phyloP scores from a whole-genome alignment of 2,888 invertebrate species.

The Epistrophe grossulariae region DNA sequence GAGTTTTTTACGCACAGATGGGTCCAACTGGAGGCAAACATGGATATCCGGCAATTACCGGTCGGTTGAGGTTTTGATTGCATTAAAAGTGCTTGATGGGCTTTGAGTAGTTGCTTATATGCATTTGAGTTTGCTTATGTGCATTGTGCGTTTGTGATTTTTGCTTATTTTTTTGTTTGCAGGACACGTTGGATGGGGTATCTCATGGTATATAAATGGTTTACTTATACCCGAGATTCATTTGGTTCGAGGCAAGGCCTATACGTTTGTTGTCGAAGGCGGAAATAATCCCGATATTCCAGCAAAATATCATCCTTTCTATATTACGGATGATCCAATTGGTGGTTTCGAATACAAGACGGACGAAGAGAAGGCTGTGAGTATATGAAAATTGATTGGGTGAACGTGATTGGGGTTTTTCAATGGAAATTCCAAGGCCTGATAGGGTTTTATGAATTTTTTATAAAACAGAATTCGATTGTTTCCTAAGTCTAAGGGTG shows the following conservation, averaged over 20 bases:
- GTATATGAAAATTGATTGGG: conserved; percentile 59
- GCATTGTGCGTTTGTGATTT: conserved; percentile 47
- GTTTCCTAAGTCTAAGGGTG: too few relatives aligned
- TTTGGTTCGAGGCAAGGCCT: conserved; percentile 93
- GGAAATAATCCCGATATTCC: conserved; percentile 91
- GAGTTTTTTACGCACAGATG: conserved; percentile 96
- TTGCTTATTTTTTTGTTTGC: conserved; percentile 63
- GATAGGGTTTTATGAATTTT: too few relatives aligned
- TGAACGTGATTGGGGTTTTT: neutral
- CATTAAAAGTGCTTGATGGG: conserved; percentile 34
- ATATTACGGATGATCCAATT: conserved; percentile 95
- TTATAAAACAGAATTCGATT: too few relatives aligned
- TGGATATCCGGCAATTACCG: conserved; percentile 95
- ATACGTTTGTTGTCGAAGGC: conserved; percentile 95
- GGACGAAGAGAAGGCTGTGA: conserved; percentile 91
- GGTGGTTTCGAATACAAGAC: conserved; percentile 95
- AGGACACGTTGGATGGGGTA: conserved; percentile 97
- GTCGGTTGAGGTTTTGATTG: conserved; percentile 83
- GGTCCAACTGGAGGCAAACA: conserved; percentile 96
- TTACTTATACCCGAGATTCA: conserved; percentile 95
- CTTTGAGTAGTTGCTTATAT: conserved; percentile 33
- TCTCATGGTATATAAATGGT: conserved; percentile 97
- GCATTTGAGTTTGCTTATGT: conserved; percentile 14
- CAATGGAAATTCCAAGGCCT: too few relatives aligned
- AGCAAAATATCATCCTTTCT: conserved; percentile 95